phyloP scores from a whole-genome alignment of 2,888 invertebrate genomes.

The Limnephilus auricula region DNA sequence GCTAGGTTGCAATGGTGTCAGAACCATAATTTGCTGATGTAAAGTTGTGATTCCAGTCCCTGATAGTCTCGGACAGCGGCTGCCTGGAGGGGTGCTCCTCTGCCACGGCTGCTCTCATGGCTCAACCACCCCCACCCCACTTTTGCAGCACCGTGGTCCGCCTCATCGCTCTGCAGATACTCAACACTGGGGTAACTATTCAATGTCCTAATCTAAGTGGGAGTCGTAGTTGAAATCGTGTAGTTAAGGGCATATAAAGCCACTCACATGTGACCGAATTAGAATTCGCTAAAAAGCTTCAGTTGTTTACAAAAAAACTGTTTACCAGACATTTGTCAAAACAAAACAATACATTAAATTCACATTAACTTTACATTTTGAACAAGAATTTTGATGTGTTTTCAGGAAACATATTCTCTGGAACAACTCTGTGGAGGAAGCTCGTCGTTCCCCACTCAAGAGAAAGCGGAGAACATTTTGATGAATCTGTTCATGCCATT shows the following conservation, averaged over 20 bases:
- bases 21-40: too few species aligned
- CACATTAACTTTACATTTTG: neutral
- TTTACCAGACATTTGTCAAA: too few species aligned
- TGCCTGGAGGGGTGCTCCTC: conserved; percentile 87
- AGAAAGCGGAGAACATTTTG: conserved; percentile 96
- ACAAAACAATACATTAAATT: neutral
- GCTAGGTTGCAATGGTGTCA: neutral
- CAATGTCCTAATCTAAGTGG: conserved; percentile 3
- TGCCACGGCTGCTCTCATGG: conserved; percentile 91
- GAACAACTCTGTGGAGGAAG: conserved; percentile 97
- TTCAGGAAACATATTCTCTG: conserved; percentile 89
- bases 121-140: conserved; percentile 94
- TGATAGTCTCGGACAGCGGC: conserved; percentile 88
- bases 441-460: conserved; percentile 91
- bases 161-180: conserved; percentile 95
- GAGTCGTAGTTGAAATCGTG: too few species aligned
- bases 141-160: conserved; percentile 98
- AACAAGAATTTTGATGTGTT: conserved; percentile 27
- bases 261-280: too few species aligned
- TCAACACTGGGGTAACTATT: conserved; percentile 89
- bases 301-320: too few species aligned
- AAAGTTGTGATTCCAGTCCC: conserved; percentile 75
- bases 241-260: too few species aligned
- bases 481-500: conserved; percentile 98
- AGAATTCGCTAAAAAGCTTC: too few species aligned